Evolutionary conservation across 2,797 vertebrate genomes (phyloP), one percentile per base, ranked within the genome.

Genomic region (Myotis findleyi): DNA sequence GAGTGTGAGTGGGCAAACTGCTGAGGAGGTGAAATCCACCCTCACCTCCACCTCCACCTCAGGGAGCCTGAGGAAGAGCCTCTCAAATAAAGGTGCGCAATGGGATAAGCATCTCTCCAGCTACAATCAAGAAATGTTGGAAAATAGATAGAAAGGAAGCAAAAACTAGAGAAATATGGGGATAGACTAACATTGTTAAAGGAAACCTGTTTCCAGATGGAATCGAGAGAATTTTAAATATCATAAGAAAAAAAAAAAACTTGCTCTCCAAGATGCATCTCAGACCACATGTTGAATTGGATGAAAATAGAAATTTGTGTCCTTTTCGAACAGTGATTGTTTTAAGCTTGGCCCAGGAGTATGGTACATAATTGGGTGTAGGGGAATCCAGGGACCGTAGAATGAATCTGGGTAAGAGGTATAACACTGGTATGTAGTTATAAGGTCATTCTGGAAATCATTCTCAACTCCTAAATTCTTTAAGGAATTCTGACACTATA

Each of bases 151-250:
- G 75, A 87, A 47, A 80, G 47, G 16, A 81, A 94, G 38, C 5
- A 77, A 76, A 41, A 44, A 33, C 27, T 57, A 64, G 11, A 77
- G 30, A 84, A 93, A 93, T 44, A 47, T 77, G 33, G 21, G 66
- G 51, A 53, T 53, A 77, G n/a, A 33, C 33, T 66, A 66, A 73
- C 71, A 91, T 41, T 44, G 55, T 95, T 86, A 55, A 92, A 79
- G 84, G 75, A 96, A 96, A 89, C 69, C 81, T 92, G 47, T 85
- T 93, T 85, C 82, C 82, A 97, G 68, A 91, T 96, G 88, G 64
- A 62, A 89, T 95, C 38, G 49, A 69, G 68, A 95, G 36, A 79
- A 93, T 64, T 93, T 95, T 69, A 95, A 97, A 96, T 95, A 92
- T 81, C 80, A 53, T 62, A 76, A 93, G 53, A 6, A 27, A 36